Evolutionary conservation across 2,888 invertebrate genomes (phyloP), one percentile per base, ranked within the genome.

Genomic region (Mimumesa dahlbomi): DNA sequence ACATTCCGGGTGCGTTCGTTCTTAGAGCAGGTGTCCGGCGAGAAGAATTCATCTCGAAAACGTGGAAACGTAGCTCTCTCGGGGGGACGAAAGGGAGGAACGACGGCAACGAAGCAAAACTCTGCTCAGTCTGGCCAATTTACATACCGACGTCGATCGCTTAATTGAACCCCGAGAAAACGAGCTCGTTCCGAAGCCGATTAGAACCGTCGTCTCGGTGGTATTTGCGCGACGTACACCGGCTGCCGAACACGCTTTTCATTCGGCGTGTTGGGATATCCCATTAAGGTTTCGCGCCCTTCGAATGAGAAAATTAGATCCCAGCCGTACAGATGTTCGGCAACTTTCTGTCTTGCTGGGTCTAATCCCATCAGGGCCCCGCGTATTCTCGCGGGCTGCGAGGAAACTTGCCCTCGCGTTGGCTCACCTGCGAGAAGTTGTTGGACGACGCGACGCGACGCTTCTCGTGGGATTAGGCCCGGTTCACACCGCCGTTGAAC

Each of bases 261-360:
- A 22, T 13, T 36, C 52, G 25, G 25, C 19, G 29, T 5, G 16
- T 25, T 11, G 22, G 38, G 45, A 62, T 62, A 54, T 66, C 52
- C 74, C 40, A 71, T 74, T 67, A 64, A 67, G 61, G 38, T 70
- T 61, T 74, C 67, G 56, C 59, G 53, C 56, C 62, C 59, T 57
- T 63, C 63, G 42, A 65, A 61, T 62, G 61, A 67, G 75, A 67
- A 71, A 75, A 75, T 74, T 67, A 64, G 58, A 74, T 74, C 71
- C n/a, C n/a, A n/a, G n/a, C 57, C n/a, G 25, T 19, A 19, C 40
- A 49, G 40, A 74, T 50, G 71, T 66, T 53, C 56, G 16, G 42
- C 54, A 54, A 67, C 50, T 67, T 71, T 38, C 53, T n/a, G n/a
- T 38, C 57, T 38, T 36, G 29, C 21, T 21, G 16, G 19, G 3